These are phyloP conservation scores for Zingel zingel DNA, from an alignment of 2,113 vertebrate species.

Conservation along the genomic window DNA sequence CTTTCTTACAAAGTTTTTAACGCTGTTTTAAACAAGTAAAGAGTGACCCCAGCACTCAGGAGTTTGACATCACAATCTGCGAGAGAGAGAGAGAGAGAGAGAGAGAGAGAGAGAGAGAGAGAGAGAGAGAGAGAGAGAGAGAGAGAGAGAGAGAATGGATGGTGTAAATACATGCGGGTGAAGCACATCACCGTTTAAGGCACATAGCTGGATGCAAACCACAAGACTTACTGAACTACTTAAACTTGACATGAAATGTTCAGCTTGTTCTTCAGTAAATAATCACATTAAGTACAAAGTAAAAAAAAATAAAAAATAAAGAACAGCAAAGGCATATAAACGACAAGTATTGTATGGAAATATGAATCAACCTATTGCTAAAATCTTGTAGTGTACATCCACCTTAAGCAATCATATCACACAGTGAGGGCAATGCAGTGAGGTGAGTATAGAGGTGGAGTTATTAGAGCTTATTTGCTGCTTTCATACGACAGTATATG, in stretches of 20 bases:
- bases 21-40: slow-evolving; percentile 78
- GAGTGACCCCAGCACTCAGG: slow-evolving; percentile 91
- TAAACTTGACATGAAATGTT: background rate
- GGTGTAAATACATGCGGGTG: slow-evolving; percentile 78
- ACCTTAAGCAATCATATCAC: slow-evolving; percentile 10
- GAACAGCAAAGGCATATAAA: background rate
- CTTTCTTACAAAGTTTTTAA: slow-evolving; percentile 83
- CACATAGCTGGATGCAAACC: slow-evolving; percentile 66
- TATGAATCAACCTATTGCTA: background rate
- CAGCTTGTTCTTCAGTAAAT: background rate
- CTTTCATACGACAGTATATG: background rate
- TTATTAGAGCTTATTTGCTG: background rate
- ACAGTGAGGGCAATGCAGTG: slow-evolving; percentile 15
- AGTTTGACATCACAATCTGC: slow-evolving; percentile 96
- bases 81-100: slow-evolving; percentile 78
- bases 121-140: slow-evolving; percentile 72
- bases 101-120: slow-evolving; percentile 36
- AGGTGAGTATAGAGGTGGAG: slow-evolving; percentile 24
- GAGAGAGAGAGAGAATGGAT: slow-evolving; percentile 71
- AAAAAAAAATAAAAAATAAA: background rate
- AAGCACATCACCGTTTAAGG: slow-evolving; percentile 72
- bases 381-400: slow-evolving; percentile 54
- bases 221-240: slow-evolving; percentile 23
- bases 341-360: background rate
- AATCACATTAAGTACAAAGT: background rate